Percentiles rank a stretch among this genome's conserved stretches.
Evolutionary conservation across 2,113 vertebrate species (phyloP).

Genomic region (Bos indicus): DNA sequence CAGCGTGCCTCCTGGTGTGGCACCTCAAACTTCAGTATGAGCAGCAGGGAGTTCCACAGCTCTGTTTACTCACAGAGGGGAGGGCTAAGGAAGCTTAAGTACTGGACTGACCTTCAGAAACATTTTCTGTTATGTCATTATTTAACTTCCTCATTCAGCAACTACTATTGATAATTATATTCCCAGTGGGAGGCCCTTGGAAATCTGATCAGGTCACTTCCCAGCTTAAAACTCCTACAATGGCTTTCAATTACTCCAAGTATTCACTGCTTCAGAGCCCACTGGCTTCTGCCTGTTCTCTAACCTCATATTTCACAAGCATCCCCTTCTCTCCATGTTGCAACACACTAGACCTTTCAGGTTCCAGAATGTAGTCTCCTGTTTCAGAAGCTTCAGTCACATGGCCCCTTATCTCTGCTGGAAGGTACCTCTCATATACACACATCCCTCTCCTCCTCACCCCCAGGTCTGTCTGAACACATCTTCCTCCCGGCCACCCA

Average conservation of each 20-base stretch:
- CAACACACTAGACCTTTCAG: neutral
- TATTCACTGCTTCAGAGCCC: neutral
- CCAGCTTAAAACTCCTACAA: neutral
- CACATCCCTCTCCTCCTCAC: neutral
- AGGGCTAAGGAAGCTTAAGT: neutral
- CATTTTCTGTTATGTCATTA: neutral
- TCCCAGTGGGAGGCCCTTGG: neutral
- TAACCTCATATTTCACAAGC: neutral
- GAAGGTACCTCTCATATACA: neutral
- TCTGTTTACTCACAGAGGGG: neutral
- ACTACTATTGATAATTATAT: neutral
- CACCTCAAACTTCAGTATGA: neutral
- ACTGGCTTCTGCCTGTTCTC: neutral
- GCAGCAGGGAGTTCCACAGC: neutral
- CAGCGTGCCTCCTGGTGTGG: neutral
- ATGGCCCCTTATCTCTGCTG: neutral
- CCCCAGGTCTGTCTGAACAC: neutral
- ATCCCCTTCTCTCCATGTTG: neutral
- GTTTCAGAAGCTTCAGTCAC: neutral
- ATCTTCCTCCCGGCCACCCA: neutral
- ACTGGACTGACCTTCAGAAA: neutral
- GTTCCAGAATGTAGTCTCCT: neutral
- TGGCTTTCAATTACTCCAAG: neutral
- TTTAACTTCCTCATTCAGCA: slow-evolving; percentile 17
- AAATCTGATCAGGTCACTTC: slow-evolving; percentile 7